Evolutionary conservation across 2,888 invertebrate genomes (phyloP), one percentile per base, ranked within the genome.

Genomic region (Drosophila atroscutellata): DNA sequence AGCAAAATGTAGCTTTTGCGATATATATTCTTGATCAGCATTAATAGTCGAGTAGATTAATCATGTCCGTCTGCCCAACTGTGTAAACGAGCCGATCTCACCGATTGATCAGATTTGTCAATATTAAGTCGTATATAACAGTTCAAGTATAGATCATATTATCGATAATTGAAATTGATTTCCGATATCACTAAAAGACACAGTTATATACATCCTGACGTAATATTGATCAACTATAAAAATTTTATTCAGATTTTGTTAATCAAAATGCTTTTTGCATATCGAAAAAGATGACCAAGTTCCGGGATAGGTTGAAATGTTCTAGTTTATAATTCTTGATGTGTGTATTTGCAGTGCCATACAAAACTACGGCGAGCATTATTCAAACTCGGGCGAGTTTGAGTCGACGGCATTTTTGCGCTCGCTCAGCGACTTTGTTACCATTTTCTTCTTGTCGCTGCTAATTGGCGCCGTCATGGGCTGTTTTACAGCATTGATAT

Each of bases 391-490:
- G 50, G 97, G 97, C 52, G 96, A 96, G n/a, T 98, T 98, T 91
- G 97, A 98, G 93, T 95, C 96, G 2, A 94, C 96, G 45, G 98
- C 98, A 3, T 97, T 99, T 92, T 95, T 98, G 87, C 95, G 95
- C 87, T 97, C 99, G 2, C 94, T 98, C 58, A 97, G 98, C 54
- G 97, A 98, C 91, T 99, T 99, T 93, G 95, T 97, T 75, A 96
- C 96, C 61, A 98, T 99, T 86, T 99, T 99, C 94, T 96, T 97
- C 91, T 95, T 98, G 30, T 98, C 99, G 0, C 95, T 99, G 76
- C 94, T 98, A 49, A 97, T 99, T 87, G 99, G 99, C 57, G 98
- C 98, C 62, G 94, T 96, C 2, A 97, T 99, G 95, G 99, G 99
- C 28, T 98, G 98, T 92, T 94, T 97, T 72, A 99, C 99, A 61